Evolutionary conservation across 2,797 vertebrate species (phyloP).

Genomic region (Liparis tanakae): DNA sequence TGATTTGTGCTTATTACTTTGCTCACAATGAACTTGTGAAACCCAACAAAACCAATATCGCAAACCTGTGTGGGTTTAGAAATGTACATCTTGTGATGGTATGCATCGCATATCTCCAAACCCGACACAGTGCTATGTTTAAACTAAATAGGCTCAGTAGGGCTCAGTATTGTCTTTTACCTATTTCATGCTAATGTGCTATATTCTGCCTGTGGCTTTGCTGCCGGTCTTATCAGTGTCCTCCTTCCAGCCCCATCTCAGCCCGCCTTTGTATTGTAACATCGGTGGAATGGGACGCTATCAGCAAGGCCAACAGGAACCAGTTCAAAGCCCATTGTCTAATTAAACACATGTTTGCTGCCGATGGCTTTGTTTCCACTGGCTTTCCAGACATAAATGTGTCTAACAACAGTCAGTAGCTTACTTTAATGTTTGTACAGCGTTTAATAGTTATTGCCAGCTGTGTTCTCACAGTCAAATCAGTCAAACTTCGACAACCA

Average conservation of each 20-base stretch:
- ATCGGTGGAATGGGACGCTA: slow-evolving; percentile 62
- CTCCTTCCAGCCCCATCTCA: slow-evolving; percentile 57
- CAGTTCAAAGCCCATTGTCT: slow-evolving; percentile 74
- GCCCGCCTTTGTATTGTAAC: slow-evolving; percentile 54
- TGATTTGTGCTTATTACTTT: slow-evolving; percentile 1
- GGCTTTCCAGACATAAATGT: slow-evolving; percentile 40
- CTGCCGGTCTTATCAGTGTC: slow-evolving; percentile 72
- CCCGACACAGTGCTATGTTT: not conserved
- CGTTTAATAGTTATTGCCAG: slow-evolving; percentile 47
- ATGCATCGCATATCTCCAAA: not conserved
- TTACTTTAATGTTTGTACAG: slow-evolving; percentile 48
- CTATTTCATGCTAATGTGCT: slow-evolving; percentile 44
- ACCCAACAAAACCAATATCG: not conserved
- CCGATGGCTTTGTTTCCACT: slow-evolving; percentile 67
- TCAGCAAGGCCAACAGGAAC: slow-evolving; percentile 77
- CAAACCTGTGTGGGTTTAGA: not conserved
- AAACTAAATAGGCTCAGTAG: not conserved
- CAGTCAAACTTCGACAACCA: slow-evolving; percentile 17
- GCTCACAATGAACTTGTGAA: not conserved
- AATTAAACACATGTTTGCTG: slow-evolving; percentile 61
- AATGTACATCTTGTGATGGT: not conserved
- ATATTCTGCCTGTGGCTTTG: slow-evolving; percentile 59
- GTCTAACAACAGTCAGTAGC: slow-evolving; percentile 31
- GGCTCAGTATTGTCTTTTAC: slow-evolving; percentile 25
- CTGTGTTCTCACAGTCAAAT: slow-evolving; percentile 38